Base-by-base conservation (phyloP, 2,113 vertebrate species). In the Lanius ludovicianus region DNA sequence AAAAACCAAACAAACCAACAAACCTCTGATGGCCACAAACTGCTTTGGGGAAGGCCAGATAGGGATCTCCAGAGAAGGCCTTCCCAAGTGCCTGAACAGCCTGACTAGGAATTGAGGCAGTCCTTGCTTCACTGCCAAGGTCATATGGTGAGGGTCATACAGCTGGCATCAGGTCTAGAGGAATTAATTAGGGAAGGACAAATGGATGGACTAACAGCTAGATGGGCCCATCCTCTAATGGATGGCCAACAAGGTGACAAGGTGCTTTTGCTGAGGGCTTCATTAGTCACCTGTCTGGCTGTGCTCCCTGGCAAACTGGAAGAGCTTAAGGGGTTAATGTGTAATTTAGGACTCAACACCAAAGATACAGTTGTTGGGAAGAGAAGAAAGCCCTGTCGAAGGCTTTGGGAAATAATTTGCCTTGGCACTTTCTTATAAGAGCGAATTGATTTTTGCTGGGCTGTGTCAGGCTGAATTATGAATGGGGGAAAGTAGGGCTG, bases 401-500 rank as follows among this genome's bases (percentile, higher is more conserved):
- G 70, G 67, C 95, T 94, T 95, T 83, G 73, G 89, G 91, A 96
- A 96, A 94, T 96, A 96, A 97, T 97, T 97, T 97, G 94, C 88
- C 78, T 88, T 97, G 97, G 95, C 96, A 97, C 80, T 93, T 95
- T 94, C 96, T 94, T 97, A 96, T 92, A 96, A 92, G 94, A 94
- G 92, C 63, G 90, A 97, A 97, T 97, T 97, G 97, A 97, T 97
- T 97, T 97, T 96, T 96, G 87, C 96, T 95, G 96, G 87, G 92
- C 83, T 87, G 37, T 93, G 96, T 97, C 97, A 97, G 87, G 90
- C 89, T 96, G 93, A 94, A 95, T 97, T 96, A 95, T 92, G 96
- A 95, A 80, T 62, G 89, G 92, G 78, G 68, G n/a, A 62, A 90
- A 93, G 89, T n/a, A 68, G 76, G 68, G 69, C 62, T 60, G 73